phyloP scores from a whole-genome alignment of 2,113 vertebrate genomes.

The Callaeas wilsoni region DNA sequence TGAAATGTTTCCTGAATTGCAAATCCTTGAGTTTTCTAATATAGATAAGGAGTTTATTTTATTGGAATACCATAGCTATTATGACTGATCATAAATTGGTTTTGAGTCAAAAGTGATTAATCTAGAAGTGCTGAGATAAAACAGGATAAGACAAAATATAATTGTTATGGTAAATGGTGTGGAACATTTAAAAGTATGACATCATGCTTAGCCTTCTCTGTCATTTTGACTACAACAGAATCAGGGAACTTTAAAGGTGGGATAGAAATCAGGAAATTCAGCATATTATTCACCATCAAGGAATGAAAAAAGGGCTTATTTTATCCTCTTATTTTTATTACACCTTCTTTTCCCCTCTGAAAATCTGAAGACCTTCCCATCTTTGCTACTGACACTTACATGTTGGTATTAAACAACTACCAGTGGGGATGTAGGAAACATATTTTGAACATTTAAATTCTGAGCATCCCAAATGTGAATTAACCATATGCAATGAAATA shows the following conservation, averaged over 20 bases:
- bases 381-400: background rate
- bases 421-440: background rate
- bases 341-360: background rate
- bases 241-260: background rate
- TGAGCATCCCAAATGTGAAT: background rate
- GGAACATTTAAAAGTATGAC: background rate
- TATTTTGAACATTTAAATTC: background rate
- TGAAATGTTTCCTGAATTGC: background rate
- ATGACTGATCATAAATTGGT: background rate
- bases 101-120: background rate
- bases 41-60: background rate
- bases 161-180: background rate
- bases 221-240: background rate
- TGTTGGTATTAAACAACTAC: background rate
- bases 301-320: background rate
- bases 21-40: background rate
- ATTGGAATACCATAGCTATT: background rate
- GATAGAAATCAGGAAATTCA: background rate
- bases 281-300: background rate
- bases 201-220: background rate
- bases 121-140: background rate
- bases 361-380: background rate
- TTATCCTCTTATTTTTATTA: background rate
- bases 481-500: background rate
- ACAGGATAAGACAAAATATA: background rate